These are phyloP conservation scores for Epinephelus malabaricus DNA, from an alignment of 2,797 vertebrate genomes.

Conservation along the genomic window DNA sequence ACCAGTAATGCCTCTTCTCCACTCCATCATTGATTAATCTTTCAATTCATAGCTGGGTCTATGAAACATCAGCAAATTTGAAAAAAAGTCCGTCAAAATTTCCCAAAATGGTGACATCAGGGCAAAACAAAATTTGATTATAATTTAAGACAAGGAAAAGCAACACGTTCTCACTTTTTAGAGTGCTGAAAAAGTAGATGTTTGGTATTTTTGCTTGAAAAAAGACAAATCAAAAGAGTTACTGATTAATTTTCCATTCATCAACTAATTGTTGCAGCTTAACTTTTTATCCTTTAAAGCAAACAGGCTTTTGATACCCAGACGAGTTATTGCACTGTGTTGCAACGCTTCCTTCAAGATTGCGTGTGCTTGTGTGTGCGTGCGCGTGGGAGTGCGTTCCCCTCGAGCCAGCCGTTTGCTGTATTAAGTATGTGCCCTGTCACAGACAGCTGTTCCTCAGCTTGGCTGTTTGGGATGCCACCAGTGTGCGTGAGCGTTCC, in stretches of 20 bases:
- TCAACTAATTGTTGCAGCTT: background rate
- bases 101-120: background rate
- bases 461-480: conserved; percentile 88
- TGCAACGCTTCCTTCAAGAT: conserved; percentile 52
- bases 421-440: conserved; percentile 84
- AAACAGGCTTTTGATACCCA: conserved; percentile 12
- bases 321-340: conserved; percentile 42
- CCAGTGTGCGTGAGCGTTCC: conserved; percentile 51
- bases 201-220: background rate
- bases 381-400: conserved; percentile 25
- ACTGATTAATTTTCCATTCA: background rate
- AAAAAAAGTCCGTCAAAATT: background rate
- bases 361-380: conserved; percentile 9
- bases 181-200: background rate
- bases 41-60: background rate
- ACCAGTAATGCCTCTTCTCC: background rate
- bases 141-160: background rate
- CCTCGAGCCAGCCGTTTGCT: conserved; percentile 76
- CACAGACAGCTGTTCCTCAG: conserved; percentile 93
- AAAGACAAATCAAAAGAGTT: background rate
- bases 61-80: background rate
- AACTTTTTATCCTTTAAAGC: background rate
- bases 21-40: background rate
- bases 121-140: background rate
- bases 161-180: background rate